These are phyloP conservation scores for Myotis vivesi DNA, from an alignment of 2,797 vertebrate species.

Conservation along the genomic window DNA sequence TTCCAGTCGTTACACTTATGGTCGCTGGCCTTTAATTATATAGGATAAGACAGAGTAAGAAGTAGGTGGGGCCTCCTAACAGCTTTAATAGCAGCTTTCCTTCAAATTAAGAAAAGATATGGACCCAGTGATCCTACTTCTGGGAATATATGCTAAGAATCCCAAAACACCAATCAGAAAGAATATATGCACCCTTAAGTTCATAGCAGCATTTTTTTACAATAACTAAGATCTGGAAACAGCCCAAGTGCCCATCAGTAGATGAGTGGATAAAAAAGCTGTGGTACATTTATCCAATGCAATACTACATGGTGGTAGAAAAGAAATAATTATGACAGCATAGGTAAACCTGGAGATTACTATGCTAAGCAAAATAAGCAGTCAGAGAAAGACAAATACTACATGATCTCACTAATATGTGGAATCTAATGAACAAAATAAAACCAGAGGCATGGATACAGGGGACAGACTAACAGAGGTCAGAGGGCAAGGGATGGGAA, in stretches of 20 bases:
- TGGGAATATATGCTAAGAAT: background rate
- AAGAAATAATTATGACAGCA: background rate
- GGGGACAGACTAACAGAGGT: background rate
- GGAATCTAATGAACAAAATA: background rate
- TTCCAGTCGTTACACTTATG: no score
- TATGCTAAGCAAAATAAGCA: background rate
- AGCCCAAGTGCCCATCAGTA: background rate
- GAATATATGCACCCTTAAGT: background rate
- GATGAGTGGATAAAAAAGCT: background rate
- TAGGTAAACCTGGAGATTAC: background rate
- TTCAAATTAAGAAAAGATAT: background rate
- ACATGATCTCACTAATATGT: background rate
- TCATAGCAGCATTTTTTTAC: background rate
- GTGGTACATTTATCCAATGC: background rate
- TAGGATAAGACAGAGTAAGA: background rate
- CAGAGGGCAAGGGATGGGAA: background rate
- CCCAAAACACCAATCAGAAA: background rate
- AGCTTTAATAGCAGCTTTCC: background rate
- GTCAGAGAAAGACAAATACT: background rate
- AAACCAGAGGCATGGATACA: background rate
- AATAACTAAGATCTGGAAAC: background rate
- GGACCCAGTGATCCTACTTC: background rate
- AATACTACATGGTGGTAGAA: background rate
- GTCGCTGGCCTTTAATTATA: no score
- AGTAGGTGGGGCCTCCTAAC: background rate